Conservation (phyloP, 2,888 invertebrate species). For the Cephus pygmeus region DNA sequence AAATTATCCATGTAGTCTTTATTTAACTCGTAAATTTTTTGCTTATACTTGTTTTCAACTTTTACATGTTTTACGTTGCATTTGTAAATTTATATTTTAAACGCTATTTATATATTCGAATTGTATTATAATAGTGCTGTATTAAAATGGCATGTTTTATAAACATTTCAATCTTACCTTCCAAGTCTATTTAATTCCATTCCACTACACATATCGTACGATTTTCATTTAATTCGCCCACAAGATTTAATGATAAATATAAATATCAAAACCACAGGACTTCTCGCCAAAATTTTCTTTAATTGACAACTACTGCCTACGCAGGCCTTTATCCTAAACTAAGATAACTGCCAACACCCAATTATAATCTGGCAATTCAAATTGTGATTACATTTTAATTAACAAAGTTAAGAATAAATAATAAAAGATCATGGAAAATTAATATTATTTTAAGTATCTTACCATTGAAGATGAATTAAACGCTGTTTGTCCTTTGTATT, state of each 20-base stretch:
- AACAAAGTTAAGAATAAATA: not conserved
- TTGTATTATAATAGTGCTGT: constrained; percentile 58
- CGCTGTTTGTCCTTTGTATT: not conserved
- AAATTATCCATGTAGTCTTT: constrained; percentile 25
- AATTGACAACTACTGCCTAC: not conserved
- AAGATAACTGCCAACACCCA: not conserved
- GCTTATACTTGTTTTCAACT: constrained; percentile 33
- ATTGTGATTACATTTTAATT: not conserved
- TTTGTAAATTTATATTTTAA: constrained; percentile 59
- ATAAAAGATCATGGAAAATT: not conserved
- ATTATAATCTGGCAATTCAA: not conserved
- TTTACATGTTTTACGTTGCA: constrained; percentile 52
- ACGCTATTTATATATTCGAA: constrained; percentile 56
- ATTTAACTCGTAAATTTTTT: constrained; percentile 27
- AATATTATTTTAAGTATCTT: not conserved
- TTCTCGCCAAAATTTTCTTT: too few species aligned
- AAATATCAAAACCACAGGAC: too few species aligned
- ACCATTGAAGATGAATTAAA: not conserved
- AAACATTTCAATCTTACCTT: constrained; percentile 44
- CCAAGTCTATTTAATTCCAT: not conserved
- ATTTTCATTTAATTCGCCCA: not conserved
- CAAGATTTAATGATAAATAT: not conserved
- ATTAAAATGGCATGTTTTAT: constrained; percentile 58
- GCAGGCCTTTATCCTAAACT: not conserved
- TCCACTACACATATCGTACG: not conserved